Evolutionary conservation across 92 coral and sea anemone genomes (phyloP).

Genomic region (Heteractis magnifica): DNA sequence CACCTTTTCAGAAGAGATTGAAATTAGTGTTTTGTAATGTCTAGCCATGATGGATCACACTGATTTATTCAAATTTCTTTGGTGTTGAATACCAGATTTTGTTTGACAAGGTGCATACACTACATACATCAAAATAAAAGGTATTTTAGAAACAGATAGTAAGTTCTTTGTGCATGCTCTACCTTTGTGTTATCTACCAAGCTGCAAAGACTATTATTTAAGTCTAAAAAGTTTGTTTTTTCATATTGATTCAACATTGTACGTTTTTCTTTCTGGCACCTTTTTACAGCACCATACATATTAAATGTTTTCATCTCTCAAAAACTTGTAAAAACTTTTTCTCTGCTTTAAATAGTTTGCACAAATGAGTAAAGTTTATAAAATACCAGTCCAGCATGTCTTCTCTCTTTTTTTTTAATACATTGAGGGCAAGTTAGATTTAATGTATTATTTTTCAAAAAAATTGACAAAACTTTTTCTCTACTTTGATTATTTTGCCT

Average conservation of each 20-base stretch:
- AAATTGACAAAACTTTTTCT: neutral
- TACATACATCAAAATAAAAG: neutral
- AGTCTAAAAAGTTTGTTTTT: neutral
- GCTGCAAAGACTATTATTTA: neutral
- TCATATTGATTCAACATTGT: no score
- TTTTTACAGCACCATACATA: no score
- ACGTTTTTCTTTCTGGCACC: no score
- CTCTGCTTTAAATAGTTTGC: neutral
- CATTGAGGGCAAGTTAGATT: neutral
- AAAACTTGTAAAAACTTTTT: neutral
- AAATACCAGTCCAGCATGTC: neutral
- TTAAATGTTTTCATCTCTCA: neutral
- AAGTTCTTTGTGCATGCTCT: neutral
- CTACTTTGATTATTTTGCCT: neutral
- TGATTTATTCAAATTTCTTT: conserved; percentile 8
- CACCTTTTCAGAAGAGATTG: conserved; percentile 35
- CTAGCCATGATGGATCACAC: neutral
- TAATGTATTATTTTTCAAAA: neutral
- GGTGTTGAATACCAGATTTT: neutral
- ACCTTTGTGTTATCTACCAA: neutral
- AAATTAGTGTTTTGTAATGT: conserved; percentile 24
- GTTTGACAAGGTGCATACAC: neutral
- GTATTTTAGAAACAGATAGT: neutral
- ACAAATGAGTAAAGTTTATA: neutral
- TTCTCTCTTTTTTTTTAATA: neutral